Conservation (phyloP, 64 coral and sea anemone species). For the Actinia tenebrosa region DNA sequence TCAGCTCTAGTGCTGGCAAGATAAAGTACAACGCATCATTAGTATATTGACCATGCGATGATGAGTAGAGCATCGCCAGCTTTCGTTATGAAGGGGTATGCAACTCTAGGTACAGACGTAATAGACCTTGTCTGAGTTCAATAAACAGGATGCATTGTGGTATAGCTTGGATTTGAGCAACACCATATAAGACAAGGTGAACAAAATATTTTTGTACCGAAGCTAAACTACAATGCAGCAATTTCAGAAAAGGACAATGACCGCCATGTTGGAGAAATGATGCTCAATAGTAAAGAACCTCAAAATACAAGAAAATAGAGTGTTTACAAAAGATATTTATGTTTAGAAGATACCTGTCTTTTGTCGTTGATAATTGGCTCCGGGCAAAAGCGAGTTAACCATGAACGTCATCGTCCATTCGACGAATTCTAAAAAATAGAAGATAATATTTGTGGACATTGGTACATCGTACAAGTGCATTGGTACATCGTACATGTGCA, state of each 20-base stretch:
- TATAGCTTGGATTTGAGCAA: too few species aligned
- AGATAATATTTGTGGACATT: neutral
- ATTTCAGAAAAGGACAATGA: too few species aligned
- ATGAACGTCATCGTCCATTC: conserved; percentile 34
- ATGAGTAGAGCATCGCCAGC: too few species aligned
- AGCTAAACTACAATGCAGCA: too few species aligned
- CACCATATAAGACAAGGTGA: too few species aligned
- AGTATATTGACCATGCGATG: neutral
- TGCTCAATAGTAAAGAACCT: neutral
- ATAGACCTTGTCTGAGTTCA: neutral
- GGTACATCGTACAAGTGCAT: too few species aligned
- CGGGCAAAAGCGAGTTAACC: conserved; percentile 39
- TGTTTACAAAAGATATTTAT: too few species aligned
- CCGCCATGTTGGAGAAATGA: too few species aligned
- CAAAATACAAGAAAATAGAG: neutral
- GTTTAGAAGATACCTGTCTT: conserved; percentile 24
- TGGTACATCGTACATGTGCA: too few species aligned
- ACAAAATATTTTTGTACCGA: too few species aligned
- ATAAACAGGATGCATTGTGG: neutral
- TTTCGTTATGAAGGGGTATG: neutral
- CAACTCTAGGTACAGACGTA: neutral
- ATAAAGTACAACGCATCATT: neutral
- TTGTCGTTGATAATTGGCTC: conserved; percentile 58
- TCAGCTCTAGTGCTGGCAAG: neutral
- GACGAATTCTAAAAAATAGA: conserved; percentile 31